Conservation (phyloP, 2,888 invertebrate species). For the Drosophila glabriapex region DNA sequence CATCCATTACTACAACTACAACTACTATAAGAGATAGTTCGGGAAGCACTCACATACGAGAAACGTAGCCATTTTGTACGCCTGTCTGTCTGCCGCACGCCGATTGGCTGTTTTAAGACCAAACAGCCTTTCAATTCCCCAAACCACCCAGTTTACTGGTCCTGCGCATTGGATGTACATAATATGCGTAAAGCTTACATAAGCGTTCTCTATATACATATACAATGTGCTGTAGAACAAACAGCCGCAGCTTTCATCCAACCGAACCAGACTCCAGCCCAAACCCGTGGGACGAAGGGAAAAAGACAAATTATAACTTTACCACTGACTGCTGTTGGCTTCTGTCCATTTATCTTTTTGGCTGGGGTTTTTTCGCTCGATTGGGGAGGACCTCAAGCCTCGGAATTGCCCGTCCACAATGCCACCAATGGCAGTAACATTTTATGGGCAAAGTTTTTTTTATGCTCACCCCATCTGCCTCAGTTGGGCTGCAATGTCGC, state of each 20-base stretch:
- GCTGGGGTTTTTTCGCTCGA: constrained; percentile 42
- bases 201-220: constrained; percentile 37
- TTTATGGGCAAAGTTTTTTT: constrained; percentile 81
- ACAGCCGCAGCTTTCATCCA: constrained; percentile 49
- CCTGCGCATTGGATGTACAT: constrained; percentile 73
- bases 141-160: constrained; percentile 28
- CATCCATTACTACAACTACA: background rate
- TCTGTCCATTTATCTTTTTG: constrained; percentile 82
- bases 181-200: constrained; percentile 52
- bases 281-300: constrained; percentile 26
- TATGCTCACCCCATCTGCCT: constrained; percentile 2
- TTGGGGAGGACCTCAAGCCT: constrained; percentile 43
- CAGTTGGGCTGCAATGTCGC: constrained; percentile 57
- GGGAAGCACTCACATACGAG: background rate
- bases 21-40: background rate
- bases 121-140: constrained; percentile 37
- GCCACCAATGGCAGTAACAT: constrained; percentile 80
- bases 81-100: constrained; percentile 20
- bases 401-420: constrained; percentile 49
- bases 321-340: constrained; percentile 75
- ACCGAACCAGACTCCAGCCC: constrained; percentile 58
- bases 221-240: background rate
- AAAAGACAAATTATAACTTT: constrained; percentile 61
- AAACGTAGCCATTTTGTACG: constrained; percentile 70
- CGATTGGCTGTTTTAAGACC: constrained; percentile 68